Evolutionary conservation across 2,888 invertebrate species (phyloP).

Genomic region (Phlogophora meticulosa): DNA sequence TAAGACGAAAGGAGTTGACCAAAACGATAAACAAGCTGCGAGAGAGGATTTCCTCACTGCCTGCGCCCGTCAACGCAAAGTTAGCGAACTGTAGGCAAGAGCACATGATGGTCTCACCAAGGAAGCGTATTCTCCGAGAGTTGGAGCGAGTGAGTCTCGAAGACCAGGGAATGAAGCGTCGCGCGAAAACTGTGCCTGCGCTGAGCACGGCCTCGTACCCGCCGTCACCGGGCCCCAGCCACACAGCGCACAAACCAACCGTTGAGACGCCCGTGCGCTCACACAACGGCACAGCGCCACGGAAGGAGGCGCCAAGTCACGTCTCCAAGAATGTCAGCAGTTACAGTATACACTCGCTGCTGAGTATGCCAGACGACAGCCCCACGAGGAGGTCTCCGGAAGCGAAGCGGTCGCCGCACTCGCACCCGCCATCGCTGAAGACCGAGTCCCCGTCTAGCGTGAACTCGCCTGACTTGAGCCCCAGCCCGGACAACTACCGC

Average conservation of each 20-base stretch:
- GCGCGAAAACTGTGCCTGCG: constrained; percentile 88
- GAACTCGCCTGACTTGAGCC: constrained; percentile 85
- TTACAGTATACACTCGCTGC: constrained; percentile 96
- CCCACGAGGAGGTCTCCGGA: constrained; percentile 82
- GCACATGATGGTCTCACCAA: constrained; percentile 94
- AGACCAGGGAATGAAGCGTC: constrained; percentile 92
- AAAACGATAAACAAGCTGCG: constrained; percentile 82
- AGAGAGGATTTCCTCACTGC: constrained; percentile 82
- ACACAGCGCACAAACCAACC: constrained; percentile 68
- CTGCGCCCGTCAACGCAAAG: constrained; percentile 86
- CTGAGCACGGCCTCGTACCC: constrained; percentile 83
- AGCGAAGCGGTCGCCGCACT: constrained; percentile 84
- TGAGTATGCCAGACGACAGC: constrained; percentile 92
- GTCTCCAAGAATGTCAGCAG: constrained; percentile 92
- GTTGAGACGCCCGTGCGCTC: constrained; percentile 69
- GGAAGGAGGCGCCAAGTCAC: constrained; percentile 73
- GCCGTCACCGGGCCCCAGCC: constrained; percentile 75
- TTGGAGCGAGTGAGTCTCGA: constrained; percentile 94
- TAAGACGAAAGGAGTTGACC: constrained; percentile 80
- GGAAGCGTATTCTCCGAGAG: constrained; percentile 95
- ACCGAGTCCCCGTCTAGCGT: constrained; percentile 85
- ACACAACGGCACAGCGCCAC: constrained; percentile 77
- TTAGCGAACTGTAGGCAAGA: constrained; percentile 87
- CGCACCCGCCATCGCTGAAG: constrained; percentile 81
- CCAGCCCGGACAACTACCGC: constrained; percentile 85